A percentile compares a stretch with the other conserved stretches of the same genome.
Conservation (phyloP, 2,113 vertebrate genomes). For the Heloderma charlesbogerti region DNA sequence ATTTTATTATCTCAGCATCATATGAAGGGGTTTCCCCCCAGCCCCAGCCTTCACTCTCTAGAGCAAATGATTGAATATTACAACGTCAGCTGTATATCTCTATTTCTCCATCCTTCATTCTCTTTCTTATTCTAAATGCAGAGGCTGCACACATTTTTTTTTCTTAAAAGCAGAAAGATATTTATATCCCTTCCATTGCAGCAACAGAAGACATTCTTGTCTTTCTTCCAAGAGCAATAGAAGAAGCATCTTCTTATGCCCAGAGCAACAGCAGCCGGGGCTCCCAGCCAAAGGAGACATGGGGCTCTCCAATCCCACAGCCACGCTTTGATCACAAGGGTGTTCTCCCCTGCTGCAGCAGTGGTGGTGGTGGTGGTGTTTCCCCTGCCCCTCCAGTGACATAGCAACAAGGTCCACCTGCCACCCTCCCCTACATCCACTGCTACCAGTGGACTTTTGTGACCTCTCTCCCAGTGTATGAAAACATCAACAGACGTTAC, state of each 20-base stretch:
- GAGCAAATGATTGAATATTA: not conserved
- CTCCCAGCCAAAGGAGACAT: not conserved
- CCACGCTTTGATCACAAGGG: not conserved
- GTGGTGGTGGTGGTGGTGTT: not conserved
- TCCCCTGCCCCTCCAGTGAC: not conserved
- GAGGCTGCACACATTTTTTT: not conserved
- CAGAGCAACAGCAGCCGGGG: not conserved
- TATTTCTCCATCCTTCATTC: not conserved
- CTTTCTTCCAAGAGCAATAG: not conserved
- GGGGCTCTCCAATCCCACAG: not conserved
- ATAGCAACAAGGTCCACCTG: not conserved
- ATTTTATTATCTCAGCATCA: slow-evolving; percentile 18
- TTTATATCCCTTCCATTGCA: slow-evolving; percentile 7
- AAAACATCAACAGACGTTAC: not conserved
- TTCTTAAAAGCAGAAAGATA: not conserved
- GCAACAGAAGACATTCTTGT: slow-evolving; percentile 34
- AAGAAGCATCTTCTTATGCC: not conserved
- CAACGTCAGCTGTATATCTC: not conserved
- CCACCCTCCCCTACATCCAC: not conserved
- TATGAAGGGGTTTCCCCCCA: not conserved
- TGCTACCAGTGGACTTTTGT: not conserved
- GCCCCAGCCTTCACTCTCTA: not conserved
- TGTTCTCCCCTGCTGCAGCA: not conserved
- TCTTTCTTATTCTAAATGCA: not conserved
- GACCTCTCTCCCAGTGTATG: not conserved